A percentile compares a stretch with the other conserved stretches of the same genome.
Evolutionary conservation across 2,888 invertebrate species (phyloP).

Genomic region (Ichneumon xanthorius): DNA sequence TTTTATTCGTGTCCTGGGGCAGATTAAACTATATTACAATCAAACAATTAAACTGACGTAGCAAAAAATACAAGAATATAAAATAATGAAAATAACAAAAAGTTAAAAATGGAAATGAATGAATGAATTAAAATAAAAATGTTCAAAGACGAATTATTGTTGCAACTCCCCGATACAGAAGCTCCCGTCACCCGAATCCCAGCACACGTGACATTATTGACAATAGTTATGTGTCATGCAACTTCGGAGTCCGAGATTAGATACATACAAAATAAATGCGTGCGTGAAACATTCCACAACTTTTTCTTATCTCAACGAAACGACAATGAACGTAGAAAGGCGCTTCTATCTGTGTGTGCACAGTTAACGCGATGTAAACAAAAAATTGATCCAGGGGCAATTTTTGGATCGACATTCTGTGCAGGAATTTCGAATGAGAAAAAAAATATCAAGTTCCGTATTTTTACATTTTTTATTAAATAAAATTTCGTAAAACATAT

Average conservation of each 20-base stretch:
- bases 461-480: background rate
- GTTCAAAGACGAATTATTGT: background rate
- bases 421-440: background rate
- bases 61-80: background rate
- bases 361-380: background rate
- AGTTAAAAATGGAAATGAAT: background rate
- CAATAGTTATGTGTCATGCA: background rate
- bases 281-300: background rate
- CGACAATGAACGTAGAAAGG: slow-evolving; percentile 11
- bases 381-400: background rate
- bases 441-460: background rate
- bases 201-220: slow-evolving; percentile 38
- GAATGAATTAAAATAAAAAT: background rate
- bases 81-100: no score
- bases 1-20: no score
- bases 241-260: background rate
- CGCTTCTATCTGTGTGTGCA: background rate
- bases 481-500: slow-evolving; percentile 6
- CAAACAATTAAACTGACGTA: background rate
- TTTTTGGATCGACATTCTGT: background rate
- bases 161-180: background rate
- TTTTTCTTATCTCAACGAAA: background rate
- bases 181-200: background rate
- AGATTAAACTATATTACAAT: no score
- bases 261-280: background rate